phyloP scores from a whole-genome alignment of 37 sponge, comb jelly and placozoan genomes.

The Hormiphora californensis region DNA sequence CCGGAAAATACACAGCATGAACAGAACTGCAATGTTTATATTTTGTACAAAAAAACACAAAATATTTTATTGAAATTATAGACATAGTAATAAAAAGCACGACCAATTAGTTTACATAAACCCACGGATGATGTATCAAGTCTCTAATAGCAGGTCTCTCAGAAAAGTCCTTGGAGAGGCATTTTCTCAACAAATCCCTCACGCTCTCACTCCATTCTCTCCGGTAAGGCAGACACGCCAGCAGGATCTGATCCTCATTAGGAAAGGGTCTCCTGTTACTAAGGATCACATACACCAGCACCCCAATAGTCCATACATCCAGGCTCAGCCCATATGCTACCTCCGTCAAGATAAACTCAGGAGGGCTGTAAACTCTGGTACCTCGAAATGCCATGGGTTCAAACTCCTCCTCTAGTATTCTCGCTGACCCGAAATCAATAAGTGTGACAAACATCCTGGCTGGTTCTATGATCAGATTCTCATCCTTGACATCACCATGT shows the following conservation, averaged over 20 bases:
- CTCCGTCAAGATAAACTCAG: background rate
- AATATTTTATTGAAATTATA: no score
- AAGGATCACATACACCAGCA: constrained; percentile 4
- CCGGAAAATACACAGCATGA: no score
- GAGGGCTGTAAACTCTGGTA: constrained; percentile 21
- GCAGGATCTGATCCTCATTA: constrained; percentile 7
- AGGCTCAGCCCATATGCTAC: constrained; percentile 5
- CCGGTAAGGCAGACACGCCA: constrained; percentile 29
- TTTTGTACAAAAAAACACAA: no score
- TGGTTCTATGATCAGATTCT: constrained; percentile 2
- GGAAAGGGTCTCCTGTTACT: constrained; percentile 31
- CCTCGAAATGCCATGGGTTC: background rate
- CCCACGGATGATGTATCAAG: constrained; percentile 21
- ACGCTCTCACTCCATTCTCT: background rate
- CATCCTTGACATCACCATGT: constrained; percentile 52
- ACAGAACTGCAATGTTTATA: no score
- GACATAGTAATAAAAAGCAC: no score
- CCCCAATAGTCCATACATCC: constrained; percentile 12
- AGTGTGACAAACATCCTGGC: background rate
- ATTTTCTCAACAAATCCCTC: constrained; percentile 38
- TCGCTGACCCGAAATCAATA: constrained; percentile 37
- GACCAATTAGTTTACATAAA: background rate
- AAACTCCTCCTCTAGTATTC: background rate
- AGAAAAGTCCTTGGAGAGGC: background rate
- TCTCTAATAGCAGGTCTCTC: constrained; percentile 39